Conservation (phyloP, 2,797 vertebrate genomes). For the Schizopygopsis pylzovi region DNA sequence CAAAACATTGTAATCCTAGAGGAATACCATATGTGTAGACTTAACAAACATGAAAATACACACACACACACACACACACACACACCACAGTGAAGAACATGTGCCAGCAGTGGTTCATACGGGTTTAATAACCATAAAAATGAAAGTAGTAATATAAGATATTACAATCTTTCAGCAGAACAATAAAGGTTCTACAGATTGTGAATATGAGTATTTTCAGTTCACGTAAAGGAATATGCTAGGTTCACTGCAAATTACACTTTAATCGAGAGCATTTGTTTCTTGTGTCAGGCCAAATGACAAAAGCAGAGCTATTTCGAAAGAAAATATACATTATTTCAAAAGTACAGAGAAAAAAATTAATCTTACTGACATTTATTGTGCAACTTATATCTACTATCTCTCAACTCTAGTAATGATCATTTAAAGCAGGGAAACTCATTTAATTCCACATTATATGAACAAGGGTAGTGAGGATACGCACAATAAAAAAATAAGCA, state of each 20-base stretch:
- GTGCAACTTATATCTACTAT: not conserved
- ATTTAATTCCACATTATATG: not conserved
- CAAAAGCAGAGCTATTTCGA: not conserved
- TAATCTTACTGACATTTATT: not conserved
- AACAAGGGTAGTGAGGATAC: not conserved
- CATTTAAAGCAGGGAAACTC: not conserved
- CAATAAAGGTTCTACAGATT: not conserved
- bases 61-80: not conserved
- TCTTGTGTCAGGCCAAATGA: not conserved
- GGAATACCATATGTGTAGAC: slow-evolving; percentile 1
- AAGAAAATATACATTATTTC: not conserved
- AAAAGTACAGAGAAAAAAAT: not conserved
- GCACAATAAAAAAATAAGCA: not conserved
- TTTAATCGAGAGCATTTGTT: not conserved
- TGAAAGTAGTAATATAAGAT: not conserved
- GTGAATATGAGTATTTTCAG: not conserved
- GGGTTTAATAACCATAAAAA: not conserved
- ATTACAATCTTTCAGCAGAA: slow-evolving; percentile 13
- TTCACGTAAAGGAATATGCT: not conserved
- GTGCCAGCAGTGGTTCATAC: not conserved
- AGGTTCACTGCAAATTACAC: not conserved
- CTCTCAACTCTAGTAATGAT: not conserved
- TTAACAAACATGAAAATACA: not conserved
- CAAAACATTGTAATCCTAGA: slow-evolving; percentile 10
- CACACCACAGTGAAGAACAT: not conserved